Percentiles rank a stretch among this genome's conserved stretches.
Conservation (phyloP, 2,888 invertebrate species). For the Netelia inedita region DNA sequence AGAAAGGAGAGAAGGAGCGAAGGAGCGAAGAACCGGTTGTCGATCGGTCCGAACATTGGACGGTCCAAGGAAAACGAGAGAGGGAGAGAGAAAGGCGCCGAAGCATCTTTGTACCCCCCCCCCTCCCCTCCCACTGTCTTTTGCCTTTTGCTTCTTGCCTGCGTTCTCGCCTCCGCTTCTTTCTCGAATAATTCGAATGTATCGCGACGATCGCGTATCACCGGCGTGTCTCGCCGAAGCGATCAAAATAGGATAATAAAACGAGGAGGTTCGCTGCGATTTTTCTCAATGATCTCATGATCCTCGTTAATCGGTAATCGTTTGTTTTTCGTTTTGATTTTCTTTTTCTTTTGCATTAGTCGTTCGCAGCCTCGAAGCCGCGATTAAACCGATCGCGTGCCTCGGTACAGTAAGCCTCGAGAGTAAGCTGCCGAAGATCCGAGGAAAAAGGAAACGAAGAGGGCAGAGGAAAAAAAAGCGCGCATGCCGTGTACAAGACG, state of each 20-base stretch:
- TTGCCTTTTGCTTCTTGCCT: too few relatives aligned
- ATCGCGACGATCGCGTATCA: too few relatives aligned
- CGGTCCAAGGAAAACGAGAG: conserved; percentile 58
- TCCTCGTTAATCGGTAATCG: too few relatives aligned
- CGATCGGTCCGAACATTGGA: conserved; percentile 66
- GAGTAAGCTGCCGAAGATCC: conserved; percentile 24
- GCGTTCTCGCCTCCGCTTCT: too few relatives aligned
- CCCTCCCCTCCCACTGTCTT: neutral
- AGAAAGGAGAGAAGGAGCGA: conserved; percentile 44
- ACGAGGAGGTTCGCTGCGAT: too few relatives aligned
- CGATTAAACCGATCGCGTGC: conserved; percentile 56
- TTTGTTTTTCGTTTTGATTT: too few relatives aligned
- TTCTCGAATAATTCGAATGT: too few relatives aligned
- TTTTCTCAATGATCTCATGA: too few relatives aligned
- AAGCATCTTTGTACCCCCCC: conserved; percentile 7
- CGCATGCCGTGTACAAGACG: conserved; percentile 21
- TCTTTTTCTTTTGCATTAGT: too few relatives aligned
- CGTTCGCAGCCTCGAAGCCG: neutral
- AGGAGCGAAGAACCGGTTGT: conserved; percentile 70
- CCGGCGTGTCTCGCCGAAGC: too few relatives aligned
- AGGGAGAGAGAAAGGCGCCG: conserved; percentile 29
- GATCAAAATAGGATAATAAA: too few relatives aligned
- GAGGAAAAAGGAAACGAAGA: conserved; percentile 38
- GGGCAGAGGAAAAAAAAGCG: conserved; percentile 25
- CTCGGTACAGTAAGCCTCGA: conserved; percentile 19